Base-by-base conservation (phyloP, 2,113 vertebrate species). In the Erpornis zantholeuca region DNA sequence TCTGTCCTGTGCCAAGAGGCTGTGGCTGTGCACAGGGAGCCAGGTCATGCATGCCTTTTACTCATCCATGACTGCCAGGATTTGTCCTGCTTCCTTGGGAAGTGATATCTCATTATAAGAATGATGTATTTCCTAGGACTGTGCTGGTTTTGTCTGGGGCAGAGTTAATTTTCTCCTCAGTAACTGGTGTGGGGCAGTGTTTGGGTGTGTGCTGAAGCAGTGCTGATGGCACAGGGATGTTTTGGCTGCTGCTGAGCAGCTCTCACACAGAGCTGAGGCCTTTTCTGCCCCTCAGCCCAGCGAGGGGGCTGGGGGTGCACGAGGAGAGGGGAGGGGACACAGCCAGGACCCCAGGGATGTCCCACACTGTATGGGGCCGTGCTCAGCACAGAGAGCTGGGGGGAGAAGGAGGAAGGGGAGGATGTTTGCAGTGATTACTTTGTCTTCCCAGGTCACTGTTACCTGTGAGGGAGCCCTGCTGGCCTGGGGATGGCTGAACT, bases 11-110 rank as follows among this genome's bases (percentile, higher is more conserved):
- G 7, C 69, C 69, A 65, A 64, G 53, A 54, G 0, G 3, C 36
- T 42, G 4, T 0, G 3, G 72, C 50, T 49, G 61, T 0, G 0
- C 13, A 3, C 3, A 1, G 50, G 59, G 47, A 40, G 25, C 17
- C 56, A 17, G 73, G 42, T 15, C 69, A 33, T 1, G 19, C 54
- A 52, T 4, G 9, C 10, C 54, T 82, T 65, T 59, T 8, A 50
- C 24, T 68, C 60, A 3, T 28, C 49, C 76, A 40, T 33, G 53
- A 10, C 69, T 36, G 54, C 42, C 38, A 36, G 42, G 35, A 23
- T 69, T 73, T 36, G 47, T 72, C 28, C 86, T 36, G 49, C 60
- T 78, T 38, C 56, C 35, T 29, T 1, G 2, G 52, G 40, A 70
- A 75, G 13, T 0, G 1, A 3, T 11, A 12, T 1, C 5, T 36